Conservation (phyloP, 2,797 vertebrate species). For the Dicrostonyx torquatus region DNA sequence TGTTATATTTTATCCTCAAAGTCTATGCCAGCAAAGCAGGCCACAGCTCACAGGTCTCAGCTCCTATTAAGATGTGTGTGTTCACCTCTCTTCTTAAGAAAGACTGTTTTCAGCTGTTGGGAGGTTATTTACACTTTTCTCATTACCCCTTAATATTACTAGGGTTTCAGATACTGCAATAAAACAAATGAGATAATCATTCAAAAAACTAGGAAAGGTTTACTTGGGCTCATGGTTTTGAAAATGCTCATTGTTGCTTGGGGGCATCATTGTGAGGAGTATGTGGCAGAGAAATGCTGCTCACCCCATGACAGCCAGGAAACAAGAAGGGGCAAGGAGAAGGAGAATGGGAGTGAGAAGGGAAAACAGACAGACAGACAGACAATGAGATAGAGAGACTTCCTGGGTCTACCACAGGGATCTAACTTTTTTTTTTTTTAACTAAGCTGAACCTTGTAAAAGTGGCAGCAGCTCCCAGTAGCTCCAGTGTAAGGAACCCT, state of each 20-base stretch:
- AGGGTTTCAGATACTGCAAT: neutral
- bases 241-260: neutral
- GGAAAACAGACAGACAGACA: neutral
- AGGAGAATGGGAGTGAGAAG: neutral
- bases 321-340: neutral
- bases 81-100: neutral
- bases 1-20: neutral
- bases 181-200: neutral
- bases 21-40: neutral
- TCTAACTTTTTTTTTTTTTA: neutral
- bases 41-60: neutral
- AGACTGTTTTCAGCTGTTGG: neutral
- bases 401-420: neutral
- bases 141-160: neutral
- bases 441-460: neutral
- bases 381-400: neutral
- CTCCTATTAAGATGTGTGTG: neutral
- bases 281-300: neutral
- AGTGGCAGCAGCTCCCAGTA: neutral
- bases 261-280: neutral
- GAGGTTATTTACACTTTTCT: neutral
- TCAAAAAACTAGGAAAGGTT: neutral
- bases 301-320: neutral
- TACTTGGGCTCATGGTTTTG: neutral
- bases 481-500: no score